Evolutionary conservation across 2,113 vertebrate genomes (phyloP), one percentile per base, ranked within the genome.

Genomic region (Cyanocitta stelleri): DNA sequence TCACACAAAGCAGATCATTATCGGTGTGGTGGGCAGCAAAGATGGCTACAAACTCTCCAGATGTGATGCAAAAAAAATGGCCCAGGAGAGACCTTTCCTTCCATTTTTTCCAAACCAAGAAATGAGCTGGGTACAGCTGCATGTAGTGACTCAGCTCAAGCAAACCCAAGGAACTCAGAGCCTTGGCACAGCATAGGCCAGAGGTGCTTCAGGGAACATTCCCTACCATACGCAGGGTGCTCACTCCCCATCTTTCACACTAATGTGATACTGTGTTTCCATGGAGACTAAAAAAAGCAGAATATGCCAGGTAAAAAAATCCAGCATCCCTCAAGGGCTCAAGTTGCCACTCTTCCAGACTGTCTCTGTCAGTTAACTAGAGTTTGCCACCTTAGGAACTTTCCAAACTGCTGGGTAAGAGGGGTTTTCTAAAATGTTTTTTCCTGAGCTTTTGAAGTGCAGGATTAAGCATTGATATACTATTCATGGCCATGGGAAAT

Each of bases 21-120:
- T 6, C 0, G 0, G 15, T 20, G 16, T 16, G 48, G 46, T 6
- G 4, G 41, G 39, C 23, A 79, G 17, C 24, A 94, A 73, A 67
- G 52, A 29, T 15, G n/a, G n/a, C 32, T 59, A 62, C 39, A 77
- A 32, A 39, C 52, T 43, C 39, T 80, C n/a, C 51, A 71, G 37
- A 19, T 27, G 33, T 51, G 18, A 55, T 1, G 5, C 21, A 72
- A 46, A 81, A 66, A 41, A 61, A 69, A 32, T 2, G 7, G 32
- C 22, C 13, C 22, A 59, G 72, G 37, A 64, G 8, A 83, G 49
- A 43, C 13, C 14, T 49, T 56, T 33, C 17, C 20, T 61, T 61
- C 11, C 3, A 2, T 39, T 55, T 84, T 76, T 77, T 14, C 26
- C 56, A 43, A 39, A 75, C 41, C 2, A 33, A 74, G 43, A 88